Evolutionary conservation across 2,888 invertebrate species (phyloP), one percentile per base, ranked within the genome.

Genomic region (Kryphioiulus occultus): DNA sequence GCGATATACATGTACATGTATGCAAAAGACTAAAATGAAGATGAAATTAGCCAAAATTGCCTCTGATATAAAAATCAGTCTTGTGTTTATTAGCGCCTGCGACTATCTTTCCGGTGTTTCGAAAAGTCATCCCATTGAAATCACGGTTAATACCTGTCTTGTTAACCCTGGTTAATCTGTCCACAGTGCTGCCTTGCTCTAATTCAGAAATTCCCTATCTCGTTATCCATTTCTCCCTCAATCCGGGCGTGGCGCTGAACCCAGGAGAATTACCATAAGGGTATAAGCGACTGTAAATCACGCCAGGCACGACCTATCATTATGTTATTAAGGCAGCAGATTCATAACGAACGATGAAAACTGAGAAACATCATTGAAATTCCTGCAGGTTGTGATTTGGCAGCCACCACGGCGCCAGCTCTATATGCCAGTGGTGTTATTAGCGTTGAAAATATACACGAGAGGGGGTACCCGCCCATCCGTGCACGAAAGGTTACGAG

Each of bases 301-400:
- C 68, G 68, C 22, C 68, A 26, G 10, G 68, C 68, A 68, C 68
- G 68, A 26, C 22, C 68, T 68, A 68, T 68, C 68, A 68, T 68
- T 68, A 68, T 68, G 68, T 68, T 68, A 68, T 68, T 68, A 68
- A 68, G 68, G 68, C 22, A 68, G 68, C 68, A 22, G 68, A 68
- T 68, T 68, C 68, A 68, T 68, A 68, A 68, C 68, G 68, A 68
- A 68, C 68, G 22, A 68, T 68, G 68, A 68, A 68, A 68, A 68
- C 68, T 68, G 68, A 68, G 68, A 68, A 26, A 22, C 68, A 68
- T 68, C 26, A 68, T 68, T 26, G 68, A 68, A 68, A 68, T 68
- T 68, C 68, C 68, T 68, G 68, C 68, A 68, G 68, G 68, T 68
- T 68, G 68, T 5, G 68, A 68, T 68, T 68, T 68, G 68, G 68